Evolutionary conservation across 1,140 invertebrate species (phyloP), one percentile per base, ranked within the genome.

Genomic region (Drosophila sproati): DNA sequence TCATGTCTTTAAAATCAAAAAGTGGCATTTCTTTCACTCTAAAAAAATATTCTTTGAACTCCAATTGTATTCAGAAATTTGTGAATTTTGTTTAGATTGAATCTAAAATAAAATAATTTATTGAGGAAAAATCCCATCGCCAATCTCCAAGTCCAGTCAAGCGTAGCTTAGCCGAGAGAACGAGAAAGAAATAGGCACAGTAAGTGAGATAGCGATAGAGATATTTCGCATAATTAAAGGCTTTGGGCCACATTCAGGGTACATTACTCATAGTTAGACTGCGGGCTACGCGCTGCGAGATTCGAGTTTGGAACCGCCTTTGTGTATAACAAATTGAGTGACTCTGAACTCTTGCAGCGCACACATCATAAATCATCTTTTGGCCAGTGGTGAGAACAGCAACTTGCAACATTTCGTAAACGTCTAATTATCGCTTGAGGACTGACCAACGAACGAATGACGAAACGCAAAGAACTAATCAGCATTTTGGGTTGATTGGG

Each of bases 351-450:
- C 34, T 32, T 50, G 47, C 52, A 57, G 43, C 34, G 50, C 64
- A 71, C 61, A 71, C 73, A 77, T 82, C 73, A 87, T 87, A 87
- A 87, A 87, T 87, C 83, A 87, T 87, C 62, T 88, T 77, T 54
- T 73, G 64, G 32, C 35, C 29, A 29, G 62, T 2, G 48, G 4
- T 4, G 32, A 8, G 20, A n/a, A n/a, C 39, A 43, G 39, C 39
- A 48, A 34, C 81, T 78, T 60, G 73, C 54, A 63, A 63, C 63
- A n/a, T 75, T 78, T 66, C 37, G 34, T 61, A 67, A 61, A 71
- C 51, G 74, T 68, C 81, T 89, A 89, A 88, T 88, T 89, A 88
- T 85, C 78, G 64, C 56, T 70, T 37, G 54, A 60, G 52, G 54
- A 56, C 68, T 60, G 60, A 5, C 37, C 62, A 55, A 62, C 51